Evolutionary conservation across 92 coral and sea anemone species (phyloP).

Genomic region (Blastomussa wellsi): DNA sequence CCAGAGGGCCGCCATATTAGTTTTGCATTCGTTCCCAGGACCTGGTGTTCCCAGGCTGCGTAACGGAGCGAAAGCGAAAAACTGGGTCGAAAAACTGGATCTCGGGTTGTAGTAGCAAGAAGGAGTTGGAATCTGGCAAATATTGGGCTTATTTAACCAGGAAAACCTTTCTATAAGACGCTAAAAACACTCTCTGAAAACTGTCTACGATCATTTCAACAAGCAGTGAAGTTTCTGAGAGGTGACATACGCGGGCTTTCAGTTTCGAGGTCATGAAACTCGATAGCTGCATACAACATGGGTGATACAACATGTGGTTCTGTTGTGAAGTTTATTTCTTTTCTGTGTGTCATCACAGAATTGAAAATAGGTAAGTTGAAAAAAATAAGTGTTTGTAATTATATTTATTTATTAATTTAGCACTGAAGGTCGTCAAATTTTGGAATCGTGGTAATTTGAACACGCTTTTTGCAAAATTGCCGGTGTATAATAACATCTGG

Average conservation of each 20-base stretch:
- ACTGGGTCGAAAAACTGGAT: neutral
- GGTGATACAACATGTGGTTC: neutral
- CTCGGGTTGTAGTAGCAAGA: neutral
- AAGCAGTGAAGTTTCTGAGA: neutral
- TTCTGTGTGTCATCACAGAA: neutral
- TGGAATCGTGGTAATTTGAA: neutral
- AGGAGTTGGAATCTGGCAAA: neutral
- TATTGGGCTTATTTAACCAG: neutral
- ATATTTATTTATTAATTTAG: neutral
- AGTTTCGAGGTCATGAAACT: neutral
- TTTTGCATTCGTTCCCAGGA: constrained; percentile 21
- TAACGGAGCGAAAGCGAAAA: neutral
- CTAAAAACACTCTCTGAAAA: neutral
- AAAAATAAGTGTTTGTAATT: neutral
- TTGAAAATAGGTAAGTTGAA: constrained; percentile 7
- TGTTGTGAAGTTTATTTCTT: neutral
- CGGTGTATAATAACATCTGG: neutral
- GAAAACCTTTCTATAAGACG: neutral
- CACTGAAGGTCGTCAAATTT: neutral
- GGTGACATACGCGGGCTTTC: neutral
- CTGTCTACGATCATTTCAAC: neutral
- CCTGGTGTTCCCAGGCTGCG: constrained; percentile 32
- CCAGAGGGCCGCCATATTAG: constrained; percentile 17
- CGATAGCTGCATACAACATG: neutral
- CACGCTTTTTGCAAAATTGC: no score